Percentiles rank a stretch among this genome's conserved stretches.
Conservation (phyloP, 2,888 invertebrate genomes). For the Girardia tigrina region DNA sequence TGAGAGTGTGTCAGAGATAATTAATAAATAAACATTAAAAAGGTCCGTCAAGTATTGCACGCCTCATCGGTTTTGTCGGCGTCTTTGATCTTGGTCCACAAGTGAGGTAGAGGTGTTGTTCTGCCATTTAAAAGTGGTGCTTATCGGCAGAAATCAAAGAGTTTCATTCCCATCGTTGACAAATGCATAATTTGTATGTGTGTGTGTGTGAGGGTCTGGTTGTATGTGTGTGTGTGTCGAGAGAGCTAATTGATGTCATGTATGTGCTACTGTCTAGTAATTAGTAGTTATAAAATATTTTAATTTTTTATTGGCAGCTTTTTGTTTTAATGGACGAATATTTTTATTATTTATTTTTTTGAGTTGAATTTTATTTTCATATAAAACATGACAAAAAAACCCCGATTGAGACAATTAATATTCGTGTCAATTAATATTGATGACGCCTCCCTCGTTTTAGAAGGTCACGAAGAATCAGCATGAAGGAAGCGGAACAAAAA, state of each 20-base stretch:
- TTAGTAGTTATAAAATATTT: background rate
- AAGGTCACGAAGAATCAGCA: too few relatives aligned
- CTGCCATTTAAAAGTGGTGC: slow-evolving; percentile 8
- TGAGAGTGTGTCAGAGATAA: background rate
- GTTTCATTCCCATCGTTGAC: slow-evolving; percentile 23
- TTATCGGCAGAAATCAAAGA: slow-evolving; percentile 15
- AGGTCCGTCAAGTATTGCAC: slow-evolving; percentile 18
- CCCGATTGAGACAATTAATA: too few relatives aligned
- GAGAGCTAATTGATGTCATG: background rate
- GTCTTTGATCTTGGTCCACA: background rate
- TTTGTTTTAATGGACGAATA: background rate
- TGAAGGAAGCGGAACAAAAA: too few relatives aligned
- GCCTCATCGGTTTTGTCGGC: slow-evolving; percentile 7
- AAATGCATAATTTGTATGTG: slow-evolving; percentile 17
- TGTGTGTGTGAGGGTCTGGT: background rate
- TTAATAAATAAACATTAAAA: slow-evolving; percentile 21
- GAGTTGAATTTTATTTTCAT: too few relatives aligned
- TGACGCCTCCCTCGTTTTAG: too few relatives aligned
- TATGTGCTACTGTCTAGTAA: background rate
- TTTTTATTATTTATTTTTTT: too few relatives aligned
- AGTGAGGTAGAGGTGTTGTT: slow-evolving; percentile 1
- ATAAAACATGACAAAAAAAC: too few relatives aligned
- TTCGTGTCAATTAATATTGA: too few relatives aligned
- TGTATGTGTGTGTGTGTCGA: background rate
- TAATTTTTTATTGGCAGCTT: background rate